Conservation (phyloP, 2,888 invertebrate genomes). For the Epirrhoe alternata region DNA sequence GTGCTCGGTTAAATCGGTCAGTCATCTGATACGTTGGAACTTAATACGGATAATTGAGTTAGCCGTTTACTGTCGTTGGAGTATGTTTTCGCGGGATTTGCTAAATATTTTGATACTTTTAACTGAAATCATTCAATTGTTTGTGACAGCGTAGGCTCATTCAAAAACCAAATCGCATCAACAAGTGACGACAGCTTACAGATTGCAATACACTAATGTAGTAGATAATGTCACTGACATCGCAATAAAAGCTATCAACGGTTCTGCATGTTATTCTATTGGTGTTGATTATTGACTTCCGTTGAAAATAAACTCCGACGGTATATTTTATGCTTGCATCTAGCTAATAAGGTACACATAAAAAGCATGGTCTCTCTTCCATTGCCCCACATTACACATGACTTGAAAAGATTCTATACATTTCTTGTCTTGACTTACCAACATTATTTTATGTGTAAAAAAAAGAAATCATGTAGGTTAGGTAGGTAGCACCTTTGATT, state of each 20-base stretch:
- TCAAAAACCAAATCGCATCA: conserved; percentile 9
- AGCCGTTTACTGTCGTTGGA: conserved; percentile 29
- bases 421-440: not conserved
- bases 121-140: not conserved
- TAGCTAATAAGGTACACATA: too few relatives aligned
- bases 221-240: conserved; percentile 27
- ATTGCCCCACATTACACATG: not conserved
- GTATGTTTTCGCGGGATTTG: conserved; percentile 20
- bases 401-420: too few relatives aligned
- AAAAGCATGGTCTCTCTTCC: not conserved
- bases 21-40: conserved; percentile 36
- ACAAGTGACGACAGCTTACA: not conserved
- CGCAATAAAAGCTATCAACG: conserved; percentile 15
- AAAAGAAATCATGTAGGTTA: not conserved
- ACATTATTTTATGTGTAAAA: not conserved
- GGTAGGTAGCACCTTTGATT: conserved; percentile 9
- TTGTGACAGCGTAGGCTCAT: not conserved
- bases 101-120: conserved; percentile 5
- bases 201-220: conserved; percentile 7
- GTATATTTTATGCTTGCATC: not conserved
- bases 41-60: conserved; percentile 53
- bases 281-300: conserved; percentile 21
- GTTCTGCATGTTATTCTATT: conserved; percentile 16
- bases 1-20: conserved; percentile 33
- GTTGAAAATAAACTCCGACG: conserved; percentile 10